phyloP scores from a whole-genome alignment of 2,888 invertebrate genomes.

The Synergus itoensis region DNA sequence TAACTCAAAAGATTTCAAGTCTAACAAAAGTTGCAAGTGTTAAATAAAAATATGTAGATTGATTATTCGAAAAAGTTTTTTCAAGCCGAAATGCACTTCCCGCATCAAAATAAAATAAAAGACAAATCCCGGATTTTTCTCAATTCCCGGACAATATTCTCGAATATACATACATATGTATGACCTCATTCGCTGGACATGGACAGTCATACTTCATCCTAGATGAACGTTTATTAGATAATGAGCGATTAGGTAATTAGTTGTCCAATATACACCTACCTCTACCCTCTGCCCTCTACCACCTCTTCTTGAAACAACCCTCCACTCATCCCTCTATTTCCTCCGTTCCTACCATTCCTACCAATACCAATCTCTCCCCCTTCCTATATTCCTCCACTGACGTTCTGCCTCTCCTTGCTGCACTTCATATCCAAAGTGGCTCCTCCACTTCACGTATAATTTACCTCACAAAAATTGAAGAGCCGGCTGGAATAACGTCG shows the following conservation, averaged over 20 bases:
- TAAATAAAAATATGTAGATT: no score
- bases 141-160: no score
- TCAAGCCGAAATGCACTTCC: no score
- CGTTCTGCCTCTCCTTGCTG: conserved; percentile 51
- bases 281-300: conserved; percentile 17
- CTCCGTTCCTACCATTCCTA: background rate
- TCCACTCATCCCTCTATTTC: conserved; percentile 3
- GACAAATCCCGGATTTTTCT: no score
- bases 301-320: background rate
- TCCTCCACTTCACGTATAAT: conserved; percentile 48
- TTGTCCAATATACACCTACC: conserved; percentile 68
- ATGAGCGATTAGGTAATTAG: conserved; percentile 74
- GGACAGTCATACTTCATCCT: conserved; percentile 46
- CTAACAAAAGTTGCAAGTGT: no score
- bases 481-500: conserved; percentile 37
- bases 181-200: conserved; percentile 63
- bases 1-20: no score
- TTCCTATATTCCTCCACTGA: conserved; percentile 47
- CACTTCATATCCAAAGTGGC: conserved; percentile 42
- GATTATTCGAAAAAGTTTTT: no score
- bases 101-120: no score
- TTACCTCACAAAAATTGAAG: conserved; percentile 38
- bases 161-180: conserved; percentile 48
- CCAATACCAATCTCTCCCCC: background rate
- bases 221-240: conserved; percentile 66